Percentiles rank a stretch among this genome's conserved stretches.
phyloP scores from a whole-genome alignment of 2,113 vertebrate genomes.

The Rutilus rutilus region DNA sequence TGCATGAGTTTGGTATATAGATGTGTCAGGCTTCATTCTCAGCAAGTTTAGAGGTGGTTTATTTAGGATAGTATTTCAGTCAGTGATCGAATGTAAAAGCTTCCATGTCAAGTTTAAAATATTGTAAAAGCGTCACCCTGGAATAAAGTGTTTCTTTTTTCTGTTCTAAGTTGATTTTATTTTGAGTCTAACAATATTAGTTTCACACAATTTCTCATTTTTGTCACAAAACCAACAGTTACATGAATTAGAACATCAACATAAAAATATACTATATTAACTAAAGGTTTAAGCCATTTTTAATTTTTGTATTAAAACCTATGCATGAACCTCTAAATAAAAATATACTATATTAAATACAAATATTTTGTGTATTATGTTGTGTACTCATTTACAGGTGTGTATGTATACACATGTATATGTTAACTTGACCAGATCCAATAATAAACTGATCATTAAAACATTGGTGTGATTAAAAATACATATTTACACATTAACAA shows the following conservation, averaged over 20 bases:
- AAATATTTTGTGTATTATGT: neutral
- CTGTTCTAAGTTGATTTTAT: neutral
- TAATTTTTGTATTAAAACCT: neutral
- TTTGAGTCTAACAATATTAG: neutral
- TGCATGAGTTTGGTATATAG: conserved; percentile 15
- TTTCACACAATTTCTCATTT: neutral
- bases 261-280: neutral
- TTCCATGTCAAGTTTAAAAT: neutral
- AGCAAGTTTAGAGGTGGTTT: conserved; percentile 61
- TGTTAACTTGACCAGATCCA: neutral
- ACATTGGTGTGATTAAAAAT: neutral
- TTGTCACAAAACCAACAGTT: neutral
- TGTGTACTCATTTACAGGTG: neutral
- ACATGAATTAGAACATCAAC: neutral
- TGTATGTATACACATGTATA: neutral
- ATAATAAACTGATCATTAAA: neutral
- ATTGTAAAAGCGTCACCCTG: neutral
- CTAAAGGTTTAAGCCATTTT: neutral
- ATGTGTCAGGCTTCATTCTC: conserved; percentile 43
- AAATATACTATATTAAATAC: neutral
- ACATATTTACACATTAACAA: neutral
- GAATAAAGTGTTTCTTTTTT: neutral
- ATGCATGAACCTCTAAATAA: neutral
- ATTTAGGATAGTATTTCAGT: conserved; percentile 60
- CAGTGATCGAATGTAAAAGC: conserved; percentile 55